Evolutionary conservation across 2,797 vertebrate genomes (phyloP), one percentile per base, ranked within the genome.

Genomic region (Erpetoichthys calabaricus): DNA sequence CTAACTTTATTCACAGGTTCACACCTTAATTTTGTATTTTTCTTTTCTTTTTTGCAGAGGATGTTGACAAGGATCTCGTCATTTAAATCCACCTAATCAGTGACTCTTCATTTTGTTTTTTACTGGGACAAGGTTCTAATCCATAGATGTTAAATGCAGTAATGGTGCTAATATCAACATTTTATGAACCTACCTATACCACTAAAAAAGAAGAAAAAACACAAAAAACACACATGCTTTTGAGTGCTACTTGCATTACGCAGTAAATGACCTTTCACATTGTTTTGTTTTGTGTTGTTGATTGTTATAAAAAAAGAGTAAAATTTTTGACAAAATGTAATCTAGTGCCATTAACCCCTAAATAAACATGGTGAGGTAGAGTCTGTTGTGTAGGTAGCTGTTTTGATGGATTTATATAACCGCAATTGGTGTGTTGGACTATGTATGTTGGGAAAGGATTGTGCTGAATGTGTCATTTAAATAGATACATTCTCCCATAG

Each of bases 21-120:
- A n/a, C n/a, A n/a, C n/a, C n/a, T n/a, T n/a, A n/a, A n/a, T 51
- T 50, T 25, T 45, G 3, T 58, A 3, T 0, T 61, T 45, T 58
- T 43, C 68, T 68, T 74, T 68, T 69, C 75, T 81, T 60, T 78
- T 82, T 79, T 86, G 65, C 94, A 99, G 95, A 96, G 91, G 95
- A 99, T 42, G 75, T 97, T 61, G 89, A 99, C 84, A 90, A 92
- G 71, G 91, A 97, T 70, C 86, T 99, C 5, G 80, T 99, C 75
- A 86, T 99, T 86, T 99, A 84, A 91, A 75, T 6, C 56, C 64
- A 65, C 73, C 71, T 58, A 64, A 69, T 41, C 59, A 66, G 66
- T 71, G 70, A 74, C 72, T 68, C 76, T 70, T 78, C 67, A 71
- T 77, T 77, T 77, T 76, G 62, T 68, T 77, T 80, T 74, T 75